These are phyloP conservation scores for Sphyrna mokarran DNA, from an alignment of 2,113 vertebrate species.

Conservation along the genomic window DNA sequence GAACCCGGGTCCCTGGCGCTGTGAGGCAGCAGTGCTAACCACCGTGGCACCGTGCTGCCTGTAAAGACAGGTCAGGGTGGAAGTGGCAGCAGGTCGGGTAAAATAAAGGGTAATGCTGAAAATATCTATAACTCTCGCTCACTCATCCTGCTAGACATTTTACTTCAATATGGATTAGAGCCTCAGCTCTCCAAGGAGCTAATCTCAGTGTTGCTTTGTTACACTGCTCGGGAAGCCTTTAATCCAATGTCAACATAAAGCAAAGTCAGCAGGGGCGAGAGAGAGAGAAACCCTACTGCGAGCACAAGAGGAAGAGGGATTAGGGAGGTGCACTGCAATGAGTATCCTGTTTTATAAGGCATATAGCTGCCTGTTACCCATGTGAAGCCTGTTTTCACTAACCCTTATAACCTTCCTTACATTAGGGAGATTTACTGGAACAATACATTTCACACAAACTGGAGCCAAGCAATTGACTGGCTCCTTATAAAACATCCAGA, in stretches of 20 bases:
- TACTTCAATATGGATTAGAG: not conserved
- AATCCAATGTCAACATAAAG: not conserved
- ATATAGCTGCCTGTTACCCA: not conserved
- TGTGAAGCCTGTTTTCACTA: not conserved
- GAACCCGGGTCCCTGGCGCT: too few relatives aligned
- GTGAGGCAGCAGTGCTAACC: too few relatives aligned
- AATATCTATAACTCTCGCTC: not conserved
- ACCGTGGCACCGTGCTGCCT: too few relatives aligned
- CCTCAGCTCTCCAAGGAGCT: not conserved
- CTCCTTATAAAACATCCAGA: not conserved
- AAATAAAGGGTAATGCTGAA: not conserved
- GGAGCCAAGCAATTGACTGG: not conserved
- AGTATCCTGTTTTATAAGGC: not conserved
- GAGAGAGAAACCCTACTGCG: not conserved
- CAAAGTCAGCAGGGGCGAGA: not conserved
- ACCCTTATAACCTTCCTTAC: not conserved
- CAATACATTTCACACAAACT: not conserved
- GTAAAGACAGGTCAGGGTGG: not conserved
- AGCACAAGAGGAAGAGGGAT: not conserved
- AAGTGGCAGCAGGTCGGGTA: too few relatives aligned
- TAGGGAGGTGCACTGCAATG: not conserved
- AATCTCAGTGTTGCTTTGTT: not conserved
- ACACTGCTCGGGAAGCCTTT: not conserved
- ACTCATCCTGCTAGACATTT: not conserved
- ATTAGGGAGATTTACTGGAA: not conserved